These are phyloP conservation scores for Ditula angustiorana DNA, from an alignment of 2,888 invertebrate species.

Conservation along the genomic window DNA sequence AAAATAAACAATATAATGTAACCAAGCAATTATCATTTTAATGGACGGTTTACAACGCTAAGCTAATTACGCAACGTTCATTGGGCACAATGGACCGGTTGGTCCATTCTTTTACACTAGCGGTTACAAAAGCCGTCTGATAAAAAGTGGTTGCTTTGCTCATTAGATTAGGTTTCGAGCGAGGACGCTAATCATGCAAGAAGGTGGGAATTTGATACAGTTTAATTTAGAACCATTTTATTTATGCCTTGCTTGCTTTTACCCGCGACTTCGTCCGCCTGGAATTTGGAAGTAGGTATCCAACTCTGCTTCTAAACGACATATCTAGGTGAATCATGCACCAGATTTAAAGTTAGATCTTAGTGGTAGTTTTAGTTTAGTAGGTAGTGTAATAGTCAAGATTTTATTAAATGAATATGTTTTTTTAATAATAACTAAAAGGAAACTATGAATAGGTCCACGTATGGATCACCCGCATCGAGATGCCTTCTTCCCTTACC, in stretches of 20 bases:
- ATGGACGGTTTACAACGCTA: conserved; percentile 17
- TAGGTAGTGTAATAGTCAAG: no score
- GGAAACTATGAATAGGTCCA: conserved; percentile 9
- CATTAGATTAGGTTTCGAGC: conserved; percentile 4
- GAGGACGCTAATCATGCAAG: conserved; percentile 14
- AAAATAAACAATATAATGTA: conserved; percentile 16
- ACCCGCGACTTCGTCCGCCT: no score
- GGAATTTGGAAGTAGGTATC: no score
- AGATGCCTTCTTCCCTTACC: conserved; percentile 27
- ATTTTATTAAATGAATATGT: no score
- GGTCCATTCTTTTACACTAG: conserved; percentile 32
- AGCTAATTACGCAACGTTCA: conserved; percentile 16
- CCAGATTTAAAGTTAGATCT: no score
- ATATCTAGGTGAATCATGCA: no score
- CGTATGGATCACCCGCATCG: conserved; percentile 24
- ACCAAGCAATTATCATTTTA: conserved; percentile 17
- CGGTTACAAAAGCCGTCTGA: conserved; percentile 15
- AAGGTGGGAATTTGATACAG: conserved; percentile 7
- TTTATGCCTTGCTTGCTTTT: no score
- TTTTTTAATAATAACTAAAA: no score
- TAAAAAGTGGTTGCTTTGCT: conserved; percentile 7
- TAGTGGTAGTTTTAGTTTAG: no score
- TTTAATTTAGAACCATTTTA: no score
- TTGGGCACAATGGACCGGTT: conserved; percentile 37
- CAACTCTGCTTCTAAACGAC: no score